These are phyloP conservation scores for Rhinichthys klamathensis DNA, from an alignment of 2,113 vertebrate genomes.

Conservation along the genomic window DNA sequence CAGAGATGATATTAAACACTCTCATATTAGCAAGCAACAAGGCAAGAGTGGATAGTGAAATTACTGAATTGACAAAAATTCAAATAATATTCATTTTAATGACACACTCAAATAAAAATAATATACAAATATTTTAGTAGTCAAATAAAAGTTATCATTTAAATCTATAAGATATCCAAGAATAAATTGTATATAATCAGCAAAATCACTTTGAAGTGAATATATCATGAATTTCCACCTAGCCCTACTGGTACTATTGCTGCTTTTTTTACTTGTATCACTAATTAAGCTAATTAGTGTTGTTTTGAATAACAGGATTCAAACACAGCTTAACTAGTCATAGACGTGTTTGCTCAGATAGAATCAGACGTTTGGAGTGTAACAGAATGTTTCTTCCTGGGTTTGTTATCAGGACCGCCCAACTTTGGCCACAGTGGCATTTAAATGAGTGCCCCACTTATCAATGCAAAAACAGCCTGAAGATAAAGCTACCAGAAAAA, in stretches of 20 bases:
- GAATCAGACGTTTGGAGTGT: not conserved
- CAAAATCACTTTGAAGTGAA: not conserved
- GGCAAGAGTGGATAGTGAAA: not conserved
- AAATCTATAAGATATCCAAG: not conserved
- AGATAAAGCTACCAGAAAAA: constrained; percentile 43
- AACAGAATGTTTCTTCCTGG: constrained; percentile 15
- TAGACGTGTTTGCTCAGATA: not conserved
- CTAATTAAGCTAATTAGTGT: not conserved
- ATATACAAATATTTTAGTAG: not conserved
- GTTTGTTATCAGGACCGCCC: constrained; percentile 25
- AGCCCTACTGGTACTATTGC: not conserved
- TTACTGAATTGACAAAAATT: not conserved
- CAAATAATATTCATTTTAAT: not conserved
- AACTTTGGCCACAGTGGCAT: not conserved
- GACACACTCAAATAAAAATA: not conserved
- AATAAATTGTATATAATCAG: not conserved
- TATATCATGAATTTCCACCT: not conserved
- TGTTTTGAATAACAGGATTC: no score
- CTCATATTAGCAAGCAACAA: not conserved
- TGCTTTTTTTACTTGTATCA: not conserved
- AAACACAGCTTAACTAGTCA: not conserved
- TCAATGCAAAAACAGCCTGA: constrained; percentile 35
- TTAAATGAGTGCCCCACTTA: constrained; percentile 29
- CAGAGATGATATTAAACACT: not conserved
- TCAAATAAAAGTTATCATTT: not conserved